A percentile compares a stretch with the other conserved stretches of the same genome.
Conservation (phyloP, 2,888 invertebrate species). For the Agrochola macilenta region DNA sequence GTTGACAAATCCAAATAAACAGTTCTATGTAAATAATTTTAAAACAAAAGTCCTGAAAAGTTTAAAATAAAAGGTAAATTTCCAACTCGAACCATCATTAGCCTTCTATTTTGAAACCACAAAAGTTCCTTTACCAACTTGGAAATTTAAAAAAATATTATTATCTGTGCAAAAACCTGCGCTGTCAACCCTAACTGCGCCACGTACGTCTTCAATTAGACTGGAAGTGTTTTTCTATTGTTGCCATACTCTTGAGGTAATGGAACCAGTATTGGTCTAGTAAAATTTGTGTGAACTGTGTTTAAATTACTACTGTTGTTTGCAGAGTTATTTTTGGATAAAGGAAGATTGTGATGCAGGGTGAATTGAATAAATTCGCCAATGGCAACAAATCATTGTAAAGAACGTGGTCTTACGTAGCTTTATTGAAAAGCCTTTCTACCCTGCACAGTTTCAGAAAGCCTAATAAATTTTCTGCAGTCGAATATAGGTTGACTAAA, state of each 20-base stretch:
- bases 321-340: slow-evolving; percentile 2
- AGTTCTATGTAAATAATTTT: too few species aligned
- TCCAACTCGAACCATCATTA: too few species aligned
- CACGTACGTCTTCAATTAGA: slow-evolving; percentile 61
- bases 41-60: too few species aligned
- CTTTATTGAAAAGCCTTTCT: too few species aligned
- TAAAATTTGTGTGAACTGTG: slow-evolving; percentile 59
- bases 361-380: neutral
- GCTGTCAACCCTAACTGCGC: slow-evolving; percentile 41
- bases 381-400: neutral
- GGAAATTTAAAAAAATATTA: too few species aligned
- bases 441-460: neutral
- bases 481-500: neutral
- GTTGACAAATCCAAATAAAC: too few species aligned
- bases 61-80: too few species aligned
- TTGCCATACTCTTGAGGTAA: slow-evolving; percentile 59
- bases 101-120: too few species aligned
- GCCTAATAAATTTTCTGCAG: neutral
- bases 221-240: slow-evolving; percentile 57
- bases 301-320: slow-evolving; percentile 39
- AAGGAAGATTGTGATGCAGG: neutral
- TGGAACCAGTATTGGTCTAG: slow-evolving; percentile 55
- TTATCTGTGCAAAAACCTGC: neutral
- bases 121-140: too few species aligned
- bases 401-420: too few species aligned